phyloP scores from a whole-genome alignment of 92 coral and sea anemone species.

The Ricordea florida region DNA sequence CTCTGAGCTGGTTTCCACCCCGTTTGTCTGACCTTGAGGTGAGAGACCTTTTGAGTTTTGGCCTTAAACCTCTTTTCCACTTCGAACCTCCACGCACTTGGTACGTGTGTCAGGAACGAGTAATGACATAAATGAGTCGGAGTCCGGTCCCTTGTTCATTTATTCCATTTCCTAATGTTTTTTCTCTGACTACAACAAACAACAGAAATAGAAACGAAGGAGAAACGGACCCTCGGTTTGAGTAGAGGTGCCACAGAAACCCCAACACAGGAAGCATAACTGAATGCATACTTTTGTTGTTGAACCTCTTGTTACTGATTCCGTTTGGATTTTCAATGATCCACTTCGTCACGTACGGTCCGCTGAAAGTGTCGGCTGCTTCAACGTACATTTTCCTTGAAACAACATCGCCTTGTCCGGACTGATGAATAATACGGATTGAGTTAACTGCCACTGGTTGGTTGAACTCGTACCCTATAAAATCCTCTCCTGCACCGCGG shows the following conservation, averaged over 20 bases:
- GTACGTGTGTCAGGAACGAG: too few relatives aligned
- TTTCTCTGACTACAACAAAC: too few relatives aligned
- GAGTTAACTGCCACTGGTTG: slow-evolving; percentile 84
- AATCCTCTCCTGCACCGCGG: slow-evolving; percentile 83
- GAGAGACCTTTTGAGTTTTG: too few relatives aligned
- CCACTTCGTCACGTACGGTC: slow-evolving; percentile 80
- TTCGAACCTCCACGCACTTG: too few relatives aligned
- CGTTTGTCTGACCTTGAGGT: too few relatives aligned
- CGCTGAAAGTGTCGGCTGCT: slow-evolving; percentile 74
- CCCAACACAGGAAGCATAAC: neutral
- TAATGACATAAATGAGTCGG: too few relatives aligned
- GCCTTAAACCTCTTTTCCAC: too few relatives aligned
- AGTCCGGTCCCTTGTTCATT: too few relatives aligned
- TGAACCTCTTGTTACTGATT: slow-evolving; percentile 66
- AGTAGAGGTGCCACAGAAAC: too few relatives aligned
- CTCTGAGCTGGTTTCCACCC: too few relatives aligned
- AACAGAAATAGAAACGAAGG: neutral
- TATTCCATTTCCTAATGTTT: too few relatives aligned
- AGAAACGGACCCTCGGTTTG: neutral
- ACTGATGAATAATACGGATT: slow-evolving; percentile 71
- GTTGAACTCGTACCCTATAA: slow-evolving; percentile 78
- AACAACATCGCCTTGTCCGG: slow-evolving; percentile 77
- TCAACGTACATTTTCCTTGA: slow-evolving; percentile 81
- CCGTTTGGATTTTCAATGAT: slow-evolving; percentile 76
- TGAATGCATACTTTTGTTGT: slow-evolving; percentile 69